These are phyloP conservation scores for Lucinisca nassula DNA, from an alignment of 2,888 invertebrate species.

Conservation along the genomic window DNA sequence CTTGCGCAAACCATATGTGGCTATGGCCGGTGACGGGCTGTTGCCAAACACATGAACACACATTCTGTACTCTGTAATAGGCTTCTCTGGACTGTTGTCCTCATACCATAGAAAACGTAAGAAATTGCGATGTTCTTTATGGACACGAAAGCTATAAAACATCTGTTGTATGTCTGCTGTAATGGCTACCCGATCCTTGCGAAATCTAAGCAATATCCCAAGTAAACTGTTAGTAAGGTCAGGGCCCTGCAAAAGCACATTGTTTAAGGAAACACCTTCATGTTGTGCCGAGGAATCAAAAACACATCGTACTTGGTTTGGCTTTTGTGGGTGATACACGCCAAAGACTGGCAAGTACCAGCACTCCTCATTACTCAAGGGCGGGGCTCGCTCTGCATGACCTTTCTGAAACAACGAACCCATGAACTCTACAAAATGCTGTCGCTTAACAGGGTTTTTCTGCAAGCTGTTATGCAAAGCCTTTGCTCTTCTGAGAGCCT, in stretches of 20 bases:
- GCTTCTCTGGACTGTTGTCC: constrained; percentile 44
- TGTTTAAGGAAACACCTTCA: constrained; percentile 9
- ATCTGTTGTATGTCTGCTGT: constrained; percentile 65
- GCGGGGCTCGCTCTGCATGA: not conserved
- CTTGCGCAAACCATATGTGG: constrained; percentile 28
- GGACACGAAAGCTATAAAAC: constrained; percentile 63
- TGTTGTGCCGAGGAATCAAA: constrained; percentile 55
- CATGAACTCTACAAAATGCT: not conserved
- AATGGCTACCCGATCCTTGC: constrained; percentile 49
- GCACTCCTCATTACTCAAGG: not conserved
- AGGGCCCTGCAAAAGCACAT: constrained; percentile 46
- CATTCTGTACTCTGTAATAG: constrained; percentile 56
- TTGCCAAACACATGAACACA: constrained; percentile 35
- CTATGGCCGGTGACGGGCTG: constrained; percentile 45
- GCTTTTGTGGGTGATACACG: not conserved
- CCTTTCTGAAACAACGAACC: not conserved
- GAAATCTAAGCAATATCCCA: constrained; percentile 52
- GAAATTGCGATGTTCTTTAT: constrained; percentile 33
- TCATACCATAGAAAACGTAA: constrained; percentile 63
- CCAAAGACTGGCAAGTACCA: constrained; percentile 14
- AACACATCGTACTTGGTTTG: constrained; percentile 51
- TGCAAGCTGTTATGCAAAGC: constrained; percentile 19
- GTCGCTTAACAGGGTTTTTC: not conserved
- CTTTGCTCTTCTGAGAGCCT: not conserved
- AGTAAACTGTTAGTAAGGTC: constrained; percentile 60